Percentiles rank a stretch among this genome's conserved stretches.
Conservation (phyloP, 2,888 invertebrate genomes). For the Altica lythri region DNA sequence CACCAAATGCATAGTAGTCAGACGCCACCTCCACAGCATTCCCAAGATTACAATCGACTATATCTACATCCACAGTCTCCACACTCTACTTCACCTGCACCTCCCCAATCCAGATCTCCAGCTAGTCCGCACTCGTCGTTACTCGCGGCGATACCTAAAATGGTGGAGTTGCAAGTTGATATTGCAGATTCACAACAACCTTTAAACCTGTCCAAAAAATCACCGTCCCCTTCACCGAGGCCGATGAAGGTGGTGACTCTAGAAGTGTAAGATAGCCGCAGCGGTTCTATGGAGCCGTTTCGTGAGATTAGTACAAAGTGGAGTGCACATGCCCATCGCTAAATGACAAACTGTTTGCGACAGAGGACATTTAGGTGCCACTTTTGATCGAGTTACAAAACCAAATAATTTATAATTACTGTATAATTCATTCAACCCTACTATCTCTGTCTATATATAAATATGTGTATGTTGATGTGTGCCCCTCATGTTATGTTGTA, state of each 20-base stretch:
- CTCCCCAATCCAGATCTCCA: conserved; percentile 53
- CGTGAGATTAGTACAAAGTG: conserved; percentile 53
- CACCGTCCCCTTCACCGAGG: conserved; percentile 76
- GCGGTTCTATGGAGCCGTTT: conserved; percentile 23
- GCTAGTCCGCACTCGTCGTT: conserved; percentile 55
- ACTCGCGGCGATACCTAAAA: conserved; percentile 57
- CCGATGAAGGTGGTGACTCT: conserved; percentile 58
- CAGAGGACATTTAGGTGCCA: conserved; percentile 50
- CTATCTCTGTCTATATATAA: conserved; percentile 41
- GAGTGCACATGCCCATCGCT: conserved; percentile 42
- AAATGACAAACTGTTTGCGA: conserved; percentile 32
- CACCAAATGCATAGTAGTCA: conserved; percentile 52
- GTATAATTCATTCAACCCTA: conserved; percentile 49
- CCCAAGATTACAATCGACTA: conserved; percentile 57
- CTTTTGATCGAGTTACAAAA: conserved; percentile 59
- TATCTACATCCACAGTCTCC: conserved; percentile 54
- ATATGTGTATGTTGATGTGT: conserved; percentile 50
- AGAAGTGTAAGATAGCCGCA: conserved; percentile 51
- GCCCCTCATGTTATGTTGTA: conserved; percentile 48
- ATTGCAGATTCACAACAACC: conserved; percentile 83
- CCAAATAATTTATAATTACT: conserved; percentile 59
- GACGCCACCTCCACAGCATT: conserved; percentile 51
- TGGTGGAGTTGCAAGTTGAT: conserved; percentile 80
- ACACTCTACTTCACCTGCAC: conserved; percentile 57
- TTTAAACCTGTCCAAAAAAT: conserved; percentile 86